Conservation (phyloP, 2,797 vertebrate genomes). For the Falco peregrinus region DNA sequence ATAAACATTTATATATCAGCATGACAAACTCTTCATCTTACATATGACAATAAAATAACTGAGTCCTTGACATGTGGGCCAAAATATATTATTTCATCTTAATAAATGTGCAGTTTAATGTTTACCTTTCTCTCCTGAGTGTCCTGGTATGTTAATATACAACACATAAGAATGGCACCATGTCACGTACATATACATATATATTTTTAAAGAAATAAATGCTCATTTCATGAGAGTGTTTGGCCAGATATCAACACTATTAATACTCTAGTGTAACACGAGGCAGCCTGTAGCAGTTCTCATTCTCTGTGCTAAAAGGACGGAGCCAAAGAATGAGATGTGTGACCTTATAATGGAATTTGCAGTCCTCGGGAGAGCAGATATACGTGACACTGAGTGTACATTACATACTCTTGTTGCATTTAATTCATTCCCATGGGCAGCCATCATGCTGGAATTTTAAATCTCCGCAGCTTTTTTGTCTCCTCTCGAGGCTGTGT, state of each 20-base stretch:
- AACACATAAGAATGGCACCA: neutral
- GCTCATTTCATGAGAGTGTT: neutral
- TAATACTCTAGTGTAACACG: neutral
- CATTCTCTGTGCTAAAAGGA: neutral
- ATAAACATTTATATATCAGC: neutral
- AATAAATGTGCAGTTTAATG: neutral
- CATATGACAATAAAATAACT: neutral
- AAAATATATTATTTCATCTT: neutral
- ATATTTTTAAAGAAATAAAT: neutral
- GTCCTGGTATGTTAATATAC: neutral
- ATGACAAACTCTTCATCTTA: neutral
- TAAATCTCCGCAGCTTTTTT: neutral
- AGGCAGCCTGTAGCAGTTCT: neutral
- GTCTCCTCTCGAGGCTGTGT: neutral
- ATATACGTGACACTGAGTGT: neutral
- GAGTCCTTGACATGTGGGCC: neutral
- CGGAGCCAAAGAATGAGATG: neutral
- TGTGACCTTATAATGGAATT: conserved; percentile 11
- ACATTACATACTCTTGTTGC: neutral
- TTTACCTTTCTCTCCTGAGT: neutral
- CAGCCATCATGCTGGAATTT: neutral
- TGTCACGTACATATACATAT: neutral
- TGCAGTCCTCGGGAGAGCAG: neutral
- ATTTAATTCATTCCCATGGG: neutral
- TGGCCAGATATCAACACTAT: neutral